Evolutionary conservation across 2,113 vertebrate genomes (phyloP).

Genomic region (Catharus fuscescens): DNA sequence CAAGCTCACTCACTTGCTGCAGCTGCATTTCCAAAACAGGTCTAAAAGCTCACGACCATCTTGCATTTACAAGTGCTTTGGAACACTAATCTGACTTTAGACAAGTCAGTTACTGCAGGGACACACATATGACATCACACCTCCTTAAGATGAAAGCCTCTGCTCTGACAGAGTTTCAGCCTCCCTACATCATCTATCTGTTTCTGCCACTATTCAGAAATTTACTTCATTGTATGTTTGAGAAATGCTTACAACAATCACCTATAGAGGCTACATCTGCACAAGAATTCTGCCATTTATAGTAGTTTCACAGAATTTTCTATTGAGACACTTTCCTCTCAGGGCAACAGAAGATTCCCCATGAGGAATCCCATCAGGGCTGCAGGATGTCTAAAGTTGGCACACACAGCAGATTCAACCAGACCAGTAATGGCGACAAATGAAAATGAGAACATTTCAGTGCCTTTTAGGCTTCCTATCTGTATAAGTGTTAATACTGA

Average conservation of each 20-base stretch:
- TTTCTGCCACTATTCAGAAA: constrained; percentile 59
- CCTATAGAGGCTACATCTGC: background rate
- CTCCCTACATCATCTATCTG: background rate
- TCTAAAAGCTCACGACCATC: background rate
- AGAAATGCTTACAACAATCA: background rate
- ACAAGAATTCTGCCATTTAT: background rate
- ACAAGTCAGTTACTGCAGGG: background rate
- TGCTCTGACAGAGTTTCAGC: background rate
- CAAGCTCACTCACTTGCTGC: background rate
- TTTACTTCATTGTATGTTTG: background rate
- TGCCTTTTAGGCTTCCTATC: constrained; percentile 49
- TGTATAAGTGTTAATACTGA: constrained; percentile 67
- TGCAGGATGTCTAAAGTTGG: background rate
- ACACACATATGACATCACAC: background rate
- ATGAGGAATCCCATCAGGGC: background rate
- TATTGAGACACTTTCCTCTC: background rate
- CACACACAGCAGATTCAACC: background rate
- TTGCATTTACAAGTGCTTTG: background rate
- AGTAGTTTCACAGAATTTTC: background rate
- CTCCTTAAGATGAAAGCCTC: background rate
- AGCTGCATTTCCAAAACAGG: background rate
- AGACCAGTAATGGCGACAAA: background rate
- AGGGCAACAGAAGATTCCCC: background rate
- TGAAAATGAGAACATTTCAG: constrained; percentile 27
- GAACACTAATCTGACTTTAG: background rate